Evolutionary conservation across 2,888 invertebrate genomes (phyloP).

Genomic region (Ecliptopera silaceata): DNA sequence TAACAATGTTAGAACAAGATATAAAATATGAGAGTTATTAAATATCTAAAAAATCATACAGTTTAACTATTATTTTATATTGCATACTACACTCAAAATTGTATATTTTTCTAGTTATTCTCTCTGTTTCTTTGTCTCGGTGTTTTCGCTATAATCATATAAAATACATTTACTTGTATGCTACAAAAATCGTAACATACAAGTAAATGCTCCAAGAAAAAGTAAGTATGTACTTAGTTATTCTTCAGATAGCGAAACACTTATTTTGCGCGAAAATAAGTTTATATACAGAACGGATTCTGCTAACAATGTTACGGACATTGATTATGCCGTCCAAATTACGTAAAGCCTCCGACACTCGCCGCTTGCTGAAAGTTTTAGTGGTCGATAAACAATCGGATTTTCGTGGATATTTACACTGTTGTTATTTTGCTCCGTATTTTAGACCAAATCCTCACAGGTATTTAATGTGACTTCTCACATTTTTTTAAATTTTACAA

Average conservation of each 20-base stretch:
- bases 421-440: neutral
- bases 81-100: too few species aligned
- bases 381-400: neutral
- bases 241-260: neutral
- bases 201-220: neutral
- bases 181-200: neutral
- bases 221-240: too few species aligned
- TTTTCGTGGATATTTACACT: neutral
- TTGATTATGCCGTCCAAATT: constrained; percentile 15
- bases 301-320: constrained; percentile 8
- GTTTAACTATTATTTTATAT: too few species aligned
- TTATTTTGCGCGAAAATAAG: neutral
- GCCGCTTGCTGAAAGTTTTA: neutral
- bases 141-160: too few species aligned
- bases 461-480: too few species aligned
- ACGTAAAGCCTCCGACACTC: constrained; percentile 2
- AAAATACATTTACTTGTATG: neutral
- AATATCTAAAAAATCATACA: too few species aligned
- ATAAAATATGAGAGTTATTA: too few species aligned
- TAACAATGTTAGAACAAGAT: too few species aligned
- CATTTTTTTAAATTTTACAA: too few species aligned
- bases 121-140: too few species aligned
- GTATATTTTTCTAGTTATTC: too few species aligned
- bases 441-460: too few species aligned
- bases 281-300: neutral